phyloP scores from a whole-genome alignment of 1,140 invertebrate species.

The Drosophila biarmipes region DNA sequence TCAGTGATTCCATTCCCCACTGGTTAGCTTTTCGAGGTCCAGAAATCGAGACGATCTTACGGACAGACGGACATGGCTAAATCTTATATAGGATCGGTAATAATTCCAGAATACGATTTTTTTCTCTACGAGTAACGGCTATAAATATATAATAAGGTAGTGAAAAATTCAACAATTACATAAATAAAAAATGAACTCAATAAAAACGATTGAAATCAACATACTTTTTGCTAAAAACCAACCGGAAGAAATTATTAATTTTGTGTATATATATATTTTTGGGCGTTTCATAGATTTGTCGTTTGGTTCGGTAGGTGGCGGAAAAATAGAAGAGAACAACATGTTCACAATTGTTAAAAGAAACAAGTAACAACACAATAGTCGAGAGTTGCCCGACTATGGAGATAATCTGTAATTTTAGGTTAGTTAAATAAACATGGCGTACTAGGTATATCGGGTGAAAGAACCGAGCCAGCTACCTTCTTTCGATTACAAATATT shows the following conservation, averaged over 20 bases:
- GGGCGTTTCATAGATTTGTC: constrained; percentile 31
- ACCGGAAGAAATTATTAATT: constrained; percentile 22
- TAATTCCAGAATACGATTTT: not conserved
- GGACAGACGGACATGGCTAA: not conserved
- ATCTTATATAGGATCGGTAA: not conserved
- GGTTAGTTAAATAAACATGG: constrained; percentile 3
- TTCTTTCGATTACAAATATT: not conserved
- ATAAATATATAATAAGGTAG: not conserved
- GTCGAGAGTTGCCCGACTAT: constrained; percentile 9
- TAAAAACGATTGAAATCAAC: constrained; percentile 23
- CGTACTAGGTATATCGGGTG: not conserved
- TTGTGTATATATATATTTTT: constrained; percentile 13
- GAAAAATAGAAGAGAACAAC: constrained; percentile 71
- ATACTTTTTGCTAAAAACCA: constrained; percentile 67
- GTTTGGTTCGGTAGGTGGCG: constrained; percentile 53
- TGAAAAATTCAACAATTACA: constrained; percentile 1
- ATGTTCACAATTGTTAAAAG: constrained; percentile 62
- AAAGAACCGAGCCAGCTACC: not conserved
- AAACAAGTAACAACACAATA: constrained; percentile 7
- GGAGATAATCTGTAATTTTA: not conserved
- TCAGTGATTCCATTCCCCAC: not conserved
- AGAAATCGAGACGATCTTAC: not conserved
- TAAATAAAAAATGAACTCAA: constrained; percentile 1
- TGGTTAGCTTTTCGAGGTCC: not conserved
- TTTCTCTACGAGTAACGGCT: not conserved